Base-by-base conservation (phyloP, 2,888 invertebrate genomes). In the Epistrophe grossulariae region DNA sequence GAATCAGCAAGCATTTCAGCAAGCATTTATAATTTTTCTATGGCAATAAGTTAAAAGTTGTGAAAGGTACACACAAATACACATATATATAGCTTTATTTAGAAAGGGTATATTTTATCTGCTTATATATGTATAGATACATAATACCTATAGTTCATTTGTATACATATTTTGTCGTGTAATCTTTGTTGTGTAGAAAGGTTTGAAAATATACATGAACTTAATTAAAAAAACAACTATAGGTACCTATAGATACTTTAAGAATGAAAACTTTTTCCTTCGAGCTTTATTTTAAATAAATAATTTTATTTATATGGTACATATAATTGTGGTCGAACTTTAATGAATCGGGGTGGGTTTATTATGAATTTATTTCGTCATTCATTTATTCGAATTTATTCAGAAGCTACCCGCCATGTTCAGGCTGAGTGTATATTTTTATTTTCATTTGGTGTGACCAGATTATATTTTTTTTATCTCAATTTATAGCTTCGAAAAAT, bases 351-450 rank as follows among this genome's bases (percentile, higher is more conserved):
- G 35, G 66, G 43, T 35, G 35, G 10, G 38, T 50, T 68, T 50
- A 68, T 15, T 68, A 68, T 50, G 35, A 68, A 68, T 68, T 50
- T 50, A 50, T 68, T 68, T 45, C 7, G 9, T 68, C 64, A 68
- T 68, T 68, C 35, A 68, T 68, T 68, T 50, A 68, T 68, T 68
- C 66, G 66, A 68, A 68, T 68, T 68, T 68, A 68, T 68, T 68
- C 68, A 5, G 64, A 4, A 48, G 10, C 11, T 31, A 17, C 13
- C 35, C 35, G 35, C 7, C 48, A 66, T 68, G 50, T 4, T 48
- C 15, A 19, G 13, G 5, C 28, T 31, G 64, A n/a, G 28, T 40
- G 35, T 35, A 50, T 50, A 35, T 50, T 31, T 68, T 35, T 15
- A 13, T 38, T 38, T 68, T 17, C 28, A 8, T 0, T 35, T 50